These are phyloP conservation scores for Tragopan temminckii DNA, from an alignment of 2,797 vertebrate species.

Conservation along the genomic window DNA sequence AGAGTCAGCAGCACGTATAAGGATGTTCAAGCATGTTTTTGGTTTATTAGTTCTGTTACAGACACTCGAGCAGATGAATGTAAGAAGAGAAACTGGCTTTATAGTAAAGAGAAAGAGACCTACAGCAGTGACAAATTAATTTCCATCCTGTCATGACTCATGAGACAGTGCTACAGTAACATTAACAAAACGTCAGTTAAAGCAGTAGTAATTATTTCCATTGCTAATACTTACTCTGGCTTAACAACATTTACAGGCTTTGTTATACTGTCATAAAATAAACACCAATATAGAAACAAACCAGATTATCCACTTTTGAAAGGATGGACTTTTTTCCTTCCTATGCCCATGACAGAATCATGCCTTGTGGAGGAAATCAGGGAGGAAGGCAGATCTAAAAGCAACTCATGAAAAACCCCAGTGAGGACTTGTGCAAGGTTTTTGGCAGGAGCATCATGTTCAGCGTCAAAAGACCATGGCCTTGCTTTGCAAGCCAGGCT, in stretches of 20 bases:
- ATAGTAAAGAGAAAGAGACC: constrained; percentile 60
- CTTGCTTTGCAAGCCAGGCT: neutral
- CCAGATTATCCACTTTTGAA: constrained; percentile 7
- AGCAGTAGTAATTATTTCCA: constrained; percentile 56
- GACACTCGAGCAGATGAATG: neutral
- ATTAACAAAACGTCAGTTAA: constrained; percentile 45
- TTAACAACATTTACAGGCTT: constrained; percentile 52
- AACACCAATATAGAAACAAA: constrained; percentile 58
- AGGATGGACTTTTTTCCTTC: neutral
- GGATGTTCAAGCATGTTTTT: constrained; percentile 20
- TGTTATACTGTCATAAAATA: constrained; percentile 50
- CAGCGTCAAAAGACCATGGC: neutral
- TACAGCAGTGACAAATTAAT: constrained; percentile 70
- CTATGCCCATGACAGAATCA: neutral
- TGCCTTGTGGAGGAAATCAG: neutral
- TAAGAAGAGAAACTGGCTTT: constrained; percentile 33
- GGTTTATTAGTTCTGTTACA: constrained; percentile 45
- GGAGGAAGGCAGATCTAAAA: neutral
- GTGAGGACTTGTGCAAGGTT: neutral
- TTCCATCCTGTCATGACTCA: constrained; percentile 69
- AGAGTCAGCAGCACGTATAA: neutral
- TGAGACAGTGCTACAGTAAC: neutral
- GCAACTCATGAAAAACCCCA: neutral
- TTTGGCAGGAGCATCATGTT: neutral
- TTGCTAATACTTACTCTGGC: constrained; percentile 49